Percentiles rank a stretch among this genome's conserved stretches.
phyloP scores from a whole-genome alignment of 2,797 vertebrate genomes.

The Parambassis ranga region DNA sequence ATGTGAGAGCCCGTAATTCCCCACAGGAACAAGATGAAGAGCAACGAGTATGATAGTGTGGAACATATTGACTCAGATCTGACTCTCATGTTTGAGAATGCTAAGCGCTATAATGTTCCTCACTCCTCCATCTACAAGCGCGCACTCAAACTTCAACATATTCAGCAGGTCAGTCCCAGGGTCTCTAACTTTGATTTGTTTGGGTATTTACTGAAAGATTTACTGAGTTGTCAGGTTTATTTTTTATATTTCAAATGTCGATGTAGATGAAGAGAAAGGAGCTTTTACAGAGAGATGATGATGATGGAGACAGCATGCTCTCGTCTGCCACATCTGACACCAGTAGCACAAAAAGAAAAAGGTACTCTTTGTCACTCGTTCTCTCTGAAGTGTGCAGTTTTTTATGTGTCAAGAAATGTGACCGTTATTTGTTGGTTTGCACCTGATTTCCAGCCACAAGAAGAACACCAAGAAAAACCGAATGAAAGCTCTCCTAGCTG shows the following conservation, averaged over 20 bases:
- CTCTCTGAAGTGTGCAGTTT: not conserved
- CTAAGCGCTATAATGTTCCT: slow-evolving; percentile 95
- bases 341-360: slow-evolving; percentile 95
- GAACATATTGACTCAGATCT: slow-evolving; percentile 95
- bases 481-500: slow-evolving; percentile 91
- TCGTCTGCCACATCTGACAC: slow-evolving; percentile 94
- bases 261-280: slow-evolving; percentile 97
- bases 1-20: slow-evolving; percentile 62
- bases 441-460: slow-evolving; percentile 82
- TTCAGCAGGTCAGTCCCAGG: slow-evolving; percentile 88
- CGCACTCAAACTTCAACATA: slow-evolving; percentile 94
- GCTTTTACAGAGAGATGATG: slow-evolving; percentile 91
- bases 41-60: slow-evolving; percentile 92
- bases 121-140: slow-evolving; percentile 97
- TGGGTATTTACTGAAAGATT: not conserved
- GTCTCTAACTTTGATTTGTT: not conserved
- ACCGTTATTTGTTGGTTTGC: not conserved
- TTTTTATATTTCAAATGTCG: too few relatives aligned
- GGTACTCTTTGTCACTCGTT: slow-evolving; percentile 70
- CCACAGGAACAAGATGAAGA: slow-evolving; percentile 94
- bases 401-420: not conserved
- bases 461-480: slow-evolving; percentile 95
- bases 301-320: slow-evolving; percentile 97
- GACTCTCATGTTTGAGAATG: slow-evolving; percentile 97
- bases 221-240: too few relatives aligned